Evolutionary conservation across 1,140 invertebrate species (phyloP), one percentile per base, ranked within the genome.

Genomic region (Megalopta genalis): DNA sequence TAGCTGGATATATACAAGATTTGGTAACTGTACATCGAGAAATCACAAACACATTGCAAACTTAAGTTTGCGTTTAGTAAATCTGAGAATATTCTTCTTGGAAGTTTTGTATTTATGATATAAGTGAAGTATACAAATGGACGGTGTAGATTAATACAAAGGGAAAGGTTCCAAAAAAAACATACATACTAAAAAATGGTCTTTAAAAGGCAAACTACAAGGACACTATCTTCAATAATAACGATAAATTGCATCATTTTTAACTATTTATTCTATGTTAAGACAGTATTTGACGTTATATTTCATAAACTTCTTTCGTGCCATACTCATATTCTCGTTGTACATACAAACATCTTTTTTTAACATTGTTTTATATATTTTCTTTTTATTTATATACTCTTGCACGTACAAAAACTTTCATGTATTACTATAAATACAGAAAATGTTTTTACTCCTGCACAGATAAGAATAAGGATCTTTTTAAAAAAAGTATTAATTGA

Each of bases 1-100:
- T 99, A 80, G 96, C 96, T 68, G 94, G 95, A 62, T 96, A 97
- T 88, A 96, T 99, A 80, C 96, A 97, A 89, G 97, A 98, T 92
- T 93, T 98, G 89, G 96, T 96, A 78, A 95, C 95, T 79, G 96
- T 98, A 90, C 97, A 97, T 93, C 95, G 96, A 92, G 97, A 97
- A 94, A 95, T 98, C 82, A 95, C 94, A 88, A 96, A 96, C 67
- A 96, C 96, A 85, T 87, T 96, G 90, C 96, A 96, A 91, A 96
- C 96, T 94, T 96, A 95, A 96, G 93, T 89, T 84, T 82, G 75
- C 77, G 63, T 12, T 64, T 82, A 73, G 81, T 60, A 78, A 69
- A 73, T 77, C 69, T 80, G 75, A 86, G 77, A 83, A 78, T 76
- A 86, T 81, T 81, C 85, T 88, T 91, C 82, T 90, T 90, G 86